phyloP scores from a whole-genome alignment of 2,888 invertebrate species.

The Acrobasis suavella region DNA sequence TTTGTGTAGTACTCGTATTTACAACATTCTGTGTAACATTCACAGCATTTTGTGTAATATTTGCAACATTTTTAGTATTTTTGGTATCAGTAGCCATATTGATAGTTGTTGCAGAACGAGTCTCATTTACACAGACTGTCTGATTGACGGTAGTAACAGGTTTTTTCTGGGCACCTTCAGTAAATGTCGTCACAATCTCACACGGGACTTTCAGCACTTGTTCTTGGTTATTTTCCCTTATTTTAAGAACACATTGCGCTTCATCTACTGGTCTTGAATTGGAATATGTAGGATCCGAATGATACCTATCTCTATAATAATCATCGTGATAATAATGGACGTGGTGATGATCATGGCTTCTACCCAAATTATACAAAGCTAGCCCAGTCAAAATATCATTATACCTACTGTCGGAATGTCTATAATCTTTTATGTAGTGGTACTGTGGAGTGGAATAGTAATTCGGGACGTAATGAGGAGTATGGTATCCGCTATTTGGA shows the following conservation, averaged over 20 bases:
- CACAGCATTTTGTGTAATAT: not conserved
- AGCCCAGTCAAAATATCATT: conserved; percentile 67
- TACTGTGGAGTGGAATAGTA: conserved; percentile 65
- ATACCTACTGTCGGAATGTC: conserved; percentile 66
- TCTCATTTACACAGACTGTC: conserved; percentile 44
- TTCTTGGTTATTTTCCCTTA: conserved; percentile 55
- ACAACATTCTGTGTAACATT: not conserved
- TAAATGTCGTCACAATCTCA: conserved; percentile 74
- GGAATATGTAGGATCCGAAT: conserved; percentile 34
- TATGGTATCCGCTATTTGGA: conserved; percentile 10
- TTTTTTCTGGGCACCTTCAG: conserved; percentile 45
- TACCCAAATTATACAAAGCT: conserved; percentile 68
- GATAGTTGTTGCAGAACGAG: conserved; percentile 29
- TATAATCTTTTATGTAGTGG: conserved; percentile 64
- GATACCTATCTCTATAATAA: conserved; percentile 61
- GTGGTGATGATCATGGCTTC: conserved; percentile 61
- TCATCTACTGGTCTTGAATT: conserved; percentile 40
- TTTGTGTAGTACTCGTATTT: not conserved
- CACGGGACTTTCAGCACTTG: conserved; percentile 67
- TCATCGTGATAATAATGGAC: conserved; percentile 69
- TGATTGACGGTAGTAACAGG: conserved; percentile 43
- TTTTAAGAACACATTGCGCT: conserved; percentile 60
- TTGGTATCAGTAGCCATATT: conserved; percentile 33
- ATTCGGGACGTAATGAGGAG: conserved; percentile 32
- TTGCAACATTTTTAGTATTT: conserved; percentile 4